Conservation (phyloP, 2,797 vertebrate genomes). For the Falco concolor region DNA sequence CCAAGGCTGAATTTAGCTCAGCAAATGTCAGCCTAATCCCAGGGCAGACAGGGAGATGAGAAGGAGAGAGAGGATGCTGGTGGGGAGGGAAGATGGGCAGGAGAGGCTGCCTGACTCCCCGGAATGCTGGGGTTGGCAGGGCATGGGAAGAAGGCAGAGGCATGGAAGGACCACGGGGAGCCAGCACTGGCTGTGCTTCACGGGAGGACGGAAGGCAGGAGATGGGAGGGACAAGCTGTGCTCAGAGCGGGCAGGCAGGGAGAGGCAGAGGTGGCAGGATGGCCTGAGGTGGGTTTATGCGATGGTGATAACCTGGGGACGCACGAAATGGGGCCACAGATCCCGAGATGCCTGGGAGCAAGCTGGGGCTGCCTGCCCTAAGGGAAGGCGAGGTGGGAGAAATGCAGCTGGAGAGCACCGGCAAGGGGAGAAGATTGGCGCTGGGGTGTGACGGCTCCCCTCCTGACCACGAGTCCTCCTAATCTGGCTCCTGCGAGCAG, state of each 20-base stretch:
- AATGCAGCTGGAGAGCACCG: background rate
- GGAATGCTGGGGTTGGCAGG: background rate
- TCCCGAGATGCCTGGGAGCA: background rate
- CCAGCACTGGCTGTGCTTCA: background rate
- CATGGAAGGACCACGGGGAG: background rate
- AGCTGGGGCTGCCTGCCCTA: background rate
- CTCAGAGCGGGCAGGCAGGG: background rate
- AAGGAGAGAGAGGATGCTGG: background rate
- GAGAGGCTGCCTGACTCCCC: background rate
- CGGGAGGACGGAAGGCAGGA: background rate
- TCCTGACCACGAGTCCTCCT: background rate
- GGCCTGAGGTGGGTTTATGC: background rate
- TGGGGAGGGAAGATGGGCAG: background rate
- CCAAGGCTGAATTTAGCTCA: background rate
- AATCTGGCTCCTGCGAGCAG: rapidly evolving
- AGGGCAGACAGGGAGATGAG: background rate
- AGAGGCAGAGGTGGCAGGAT: background rate
- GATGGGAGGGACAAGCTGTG: background rate
- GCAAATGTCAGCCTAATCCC: background rate
- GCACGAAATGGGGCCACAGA: rapidly evolving
- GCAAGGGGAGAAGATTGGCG: background rate
- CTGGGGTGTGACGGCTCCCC: background rate
- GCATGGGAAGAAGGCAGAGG: background rate
- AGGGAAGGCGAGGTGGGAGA: background rate
- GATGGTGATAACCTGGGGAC: background rate